A percentile compares a stretch with the other conserved stretches of the same genome.
These are phyloP conservation scores for Lophius piscatorius DNA, from an alignment of 2,113 vertebrate species.

Conservation along the genomic window DNA sequence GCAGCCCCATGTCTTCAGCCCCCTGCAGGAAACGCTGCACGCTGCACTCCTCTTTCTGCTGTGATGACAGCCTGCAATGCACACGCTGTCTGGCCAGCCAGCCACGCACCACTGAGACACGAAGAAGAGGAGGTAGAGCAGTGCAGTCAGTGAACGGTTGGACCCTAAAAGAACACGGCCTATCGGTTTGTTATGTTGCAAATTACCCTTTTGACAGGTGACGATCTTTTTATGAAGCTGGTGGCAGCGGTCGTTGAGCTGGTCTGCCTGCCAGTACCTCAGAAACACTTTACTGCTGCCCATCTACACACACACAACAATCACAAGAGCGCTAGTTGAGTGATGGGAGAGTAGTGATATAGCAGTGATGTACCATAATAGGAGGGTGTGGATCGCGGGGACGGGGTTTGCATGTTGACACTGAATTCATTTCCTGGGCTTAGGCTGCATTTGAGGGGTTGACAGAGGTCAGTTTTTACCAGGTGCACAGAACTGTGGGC, in stretches of 20 bases:
- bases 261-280: conserved; percentile 93
- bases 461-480: conserved; percentile 37
- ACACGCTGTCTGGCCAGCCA: conserved; percentile 88
- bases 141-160: background rate
- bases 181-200: background rate
- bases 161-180: background rate
- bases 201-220: conserved; percentile 94
- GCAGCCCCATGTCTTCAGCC: conserved; percentile 89
- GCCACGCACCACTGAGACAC: conserved; percentile 84
- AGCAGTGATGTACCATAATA: conserved; percentile 48
- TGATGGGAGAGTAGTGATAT: conserved; percentile 18
- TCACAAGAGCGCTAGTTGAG: conserved; percentile 31
- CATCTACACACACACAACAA: conserved; percentile 78
- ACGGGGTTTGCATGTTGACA: conserved; percentile 40
- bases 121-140: background rate
- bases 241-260: conserved; percentile 90
- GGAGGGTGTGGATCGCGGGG: conserved; percentile 43
- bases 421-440: conserved; percentile 39
- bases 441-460: conserved; percentile 16
- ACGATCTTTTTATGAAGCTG: conserved; percentile 90
- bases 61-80: conserved; percentile 76
- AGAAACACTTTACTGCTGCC: conserved; percentile 91
- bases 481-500: conserved; percentile 50
- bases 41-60: conserved; percentile 81
- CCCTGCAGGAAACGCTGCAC: conserved; percentile 88